phyloP scores from a whole-genome alignment of 2,113 vertebrate species.

The Strigops habroptila region DNA sequence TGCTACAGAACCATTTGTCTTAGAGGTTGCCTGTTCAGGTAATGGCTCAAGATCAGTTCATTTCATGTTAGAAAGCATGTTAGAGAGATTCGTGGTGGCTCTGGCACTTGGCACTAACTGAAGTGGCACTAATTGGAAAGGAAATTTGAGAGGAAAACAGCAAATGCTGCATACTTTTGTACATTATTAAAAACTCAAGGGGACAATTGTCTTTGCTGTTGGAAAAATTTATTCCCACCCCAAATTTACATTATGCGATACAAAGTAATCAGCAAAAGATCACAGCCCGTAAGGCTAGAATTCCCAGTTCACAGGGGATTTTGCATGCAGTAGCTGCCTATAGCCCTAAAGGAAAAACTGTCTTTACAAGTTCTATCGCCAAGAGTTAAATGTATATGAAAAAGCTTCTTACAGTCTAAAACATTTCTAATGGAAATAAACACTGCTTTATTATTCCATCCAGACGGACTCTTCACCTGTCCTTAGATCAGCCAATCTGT shows the following conservation, averaged over 20 bases:
- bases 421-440: not conserved
- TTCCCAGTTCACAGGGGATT: not conserved
- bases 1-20: not conserved
- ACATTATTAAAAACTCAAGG: not conserved
- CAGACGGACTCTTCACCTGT: not conserved
- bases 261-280: not conserved
- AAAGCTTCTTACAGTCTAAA: not conserved
- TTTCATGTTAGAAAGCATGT: not conserved
- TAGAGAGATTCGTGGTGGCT: not conserved
- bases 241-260: not conserved
- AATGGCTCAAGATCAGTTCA: not conserved
- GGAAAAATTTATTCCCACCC: not conserved
- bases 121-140: not conserved
- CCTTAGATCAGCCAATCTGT: not conserved
- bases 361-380: not conserved
- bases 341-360: not conserved
- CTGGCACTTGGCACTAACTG: not conserved
- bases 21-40: not conserved
- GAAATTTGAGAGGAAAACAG: not conserved
- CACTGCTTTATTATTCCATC: not conserved
- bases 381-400: not conserved
- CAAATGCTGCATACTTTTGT: not conserved
- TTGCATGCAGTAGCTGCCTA: not conserved
- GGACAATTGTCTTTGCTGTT: not conserved
- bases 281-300: not conserved